Evolutionary conservation across 2,113 vertebrate genomes (phyloP).

Genomic region (Hyperoodon ampullatus): DNA sequence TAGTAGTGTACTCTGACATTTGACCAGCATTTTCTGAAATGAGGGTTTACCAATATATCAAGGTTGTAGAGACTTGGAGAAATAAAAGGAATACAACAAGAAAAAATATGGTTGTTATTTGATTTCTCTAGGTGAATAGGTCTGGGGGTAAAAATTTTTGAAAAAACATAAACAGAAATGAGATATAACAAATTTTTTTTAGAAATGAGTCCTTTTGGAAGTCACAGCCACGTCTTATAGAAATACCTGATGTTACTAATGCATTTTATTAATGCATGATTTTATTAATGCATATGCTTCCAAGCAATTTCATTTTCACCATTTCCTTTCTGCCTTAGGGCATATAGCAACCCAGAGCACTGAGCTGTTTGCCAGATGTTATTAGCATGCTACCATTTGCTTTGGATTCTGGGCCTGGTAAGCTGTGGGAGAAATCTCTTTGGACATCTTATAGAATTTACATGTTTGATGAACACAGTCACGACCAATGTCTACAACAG

Average conservation of each 20-base stretch:
- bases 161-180: neutral
- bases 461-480: neutral
- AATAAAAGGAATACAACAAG: neutral
- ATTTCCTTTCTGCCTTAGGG: neutral
- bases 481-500: neutral
- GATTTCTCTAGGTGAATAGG: neutral
- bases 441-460: neutral
- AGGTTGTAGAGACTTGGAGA: neutral
- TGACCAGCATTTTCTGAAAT: neutral
- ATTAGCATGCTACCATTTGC: neutral
- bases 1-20: rapidly evolving
- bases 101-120: neutral
- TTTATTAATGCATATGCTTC: neutral
- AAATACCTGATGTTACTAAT: neutral
- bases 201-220: neutral
- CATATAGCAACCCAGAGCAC: rapidly evolving
- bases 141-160: neutral
- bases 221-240: neutral
- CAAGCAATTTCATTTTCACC: neutral
- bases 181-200: neutral
- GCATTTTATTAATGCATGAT: neutral
- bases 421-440: neutral
- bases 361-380: neutral
- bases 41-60: neutral
- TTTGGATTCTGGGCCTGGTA: neutral